Evolutionary conservation across 2,113 vertebrate species (phyloP), one percentile per base, ranked within the genome.

Genomic region (Embiotoca jacksoni): DNA sequence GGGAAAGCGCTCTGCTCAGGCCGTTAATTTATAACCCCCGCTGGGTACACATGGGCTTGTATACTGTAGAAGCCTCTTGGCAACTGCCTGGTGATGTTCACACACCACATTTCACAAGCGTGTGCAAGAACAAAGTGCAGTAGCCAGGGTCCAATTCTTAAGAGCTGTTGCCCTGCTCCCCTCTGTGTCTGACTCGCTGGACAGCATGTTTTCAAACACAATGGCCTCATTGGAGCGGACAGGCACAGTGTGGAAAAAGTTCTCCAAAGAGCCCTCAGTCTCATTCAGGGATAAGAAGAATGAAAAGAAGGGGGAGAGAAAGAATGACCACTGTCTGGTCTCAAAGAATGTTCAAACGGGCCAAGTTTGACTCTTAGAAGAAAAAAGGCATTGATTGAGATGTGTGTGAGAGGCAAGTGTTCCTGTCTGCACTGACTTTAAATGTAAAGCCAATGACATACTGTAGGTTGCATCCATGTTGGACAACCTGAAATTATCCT

Each of bases 31-130:
- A 86, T 39, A 3, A 39, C 46, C 62, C 65, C 36, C 1, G 3
- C 46, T 75, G 60, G 39, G 60, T 15, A 60, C 4, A 16, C 77
- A 73, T 11, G 54, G 64, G 68, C 50, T 39, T 32, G 4, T 47
- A 14, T 66, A 23, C 23, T 23, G 23, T 23, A 50, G 78, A 77
- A 2, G 23, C 49, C 56, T 80, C 84, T 77, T 82, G 85, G 75
- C 84, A 80, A 70, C 72, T 5, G 67, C 63, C 62, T 16, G 35
- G 23, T 81, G 76, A 88, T 86, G 82, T 84, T 58, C 84, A 92
- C 79, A 89, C 82, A 89, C 79, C 71, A 87, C 78, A 91, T 93
- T 93, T 91, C 86, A 92, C 92, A 64, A 85, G 57, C 16, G 4
- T 0, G 46, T 83, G 81, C 53, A 13, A 89, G 73, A 86, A 80